These are phyloP conservation scores for Numenius phaeopus DNA, from an alignment of 2,797 vertebrate genomes.

Conservation along the genomic window DNA sequence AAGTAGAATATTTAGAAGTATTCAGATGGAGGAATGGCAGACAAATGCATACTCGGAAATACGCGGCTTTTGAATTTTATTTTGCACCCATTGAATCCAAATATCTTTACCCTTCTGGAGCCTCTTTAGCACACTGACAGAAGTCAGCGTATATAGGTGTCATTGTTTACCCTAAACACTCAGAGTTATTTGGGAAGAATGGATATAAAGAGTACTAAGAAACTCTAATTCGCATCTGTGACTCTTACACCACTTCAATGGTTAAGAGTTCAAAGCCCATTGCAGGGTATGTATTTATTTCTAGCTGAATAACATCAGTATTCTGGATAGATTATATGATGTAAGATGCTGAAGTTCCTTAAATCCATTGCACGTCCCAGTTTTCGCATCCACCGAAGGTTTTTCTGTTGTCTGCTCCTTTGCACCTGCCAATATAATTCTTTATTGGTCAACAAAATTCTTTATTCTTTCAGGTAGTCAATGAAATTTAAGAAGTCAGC, in stretches of 20 bases:
- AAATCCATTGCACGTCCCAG: not conserved
- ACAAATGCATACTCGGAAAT: not conserved
- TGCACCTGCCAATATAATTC: not conserved
- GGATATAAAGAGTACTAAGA: not conserved
- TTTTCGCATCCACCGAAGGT: not conserved
- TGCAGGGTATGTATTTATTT: not conserved
- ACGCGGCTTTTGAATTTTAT: not conserved
- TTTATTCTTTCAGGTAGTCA: not conserved
- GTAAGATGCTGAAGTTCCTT: not conserved
- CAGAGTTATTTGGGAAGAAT: not conserved
- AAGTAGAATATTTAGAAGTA: not conserved
- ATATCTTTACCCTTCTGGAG: not conserved
- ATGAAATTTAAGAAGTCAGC: not conserved
- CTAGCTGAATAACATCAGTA: not conserved
- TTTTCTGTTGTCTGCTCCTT: not conserved
- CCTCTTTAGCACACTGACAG: not conserved
- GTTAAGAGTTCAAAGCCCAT: not conserved
- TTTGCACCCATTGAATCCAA: not conserved
- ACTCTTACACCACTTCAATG: not conserved
- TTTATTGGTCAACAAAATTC: not conserved
- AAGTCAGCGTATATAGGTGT: not conserved
- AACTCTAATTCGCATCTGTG: not conserved
- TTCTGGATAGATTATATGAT: not conserved
- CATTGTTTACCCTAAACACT: not conserved
- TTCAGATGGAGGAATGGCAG: not conserved